phyloP scores from a whole-genome alignment of 2,888 invertebrate genomes.

The Drosophila demipolita region DNA sequence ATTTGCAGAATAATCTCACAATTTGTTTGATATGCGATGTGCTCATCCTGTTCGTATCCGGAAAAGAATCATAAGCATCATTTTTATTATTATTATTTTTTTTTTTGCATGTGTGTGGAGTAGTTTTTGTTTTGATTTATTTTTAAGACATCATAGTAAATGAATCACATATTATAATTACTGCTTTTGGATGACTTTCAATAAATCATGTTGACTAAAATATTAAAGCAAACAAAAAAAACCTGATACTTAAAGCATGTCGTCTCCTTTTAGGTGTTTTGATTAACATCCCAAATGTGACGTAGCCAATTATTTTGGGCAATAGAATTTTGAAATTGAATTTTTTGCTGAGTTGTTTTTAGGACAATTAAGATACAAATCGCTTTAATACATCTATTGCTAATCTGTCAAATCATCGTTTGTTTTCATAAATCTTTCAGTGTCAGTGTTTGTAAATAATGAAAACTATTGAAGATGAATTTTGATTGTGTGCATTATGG shows the following conservation, averaged over 20 bases:
- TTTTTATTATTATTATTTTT: background rate
- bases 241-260: background rate
- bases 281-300: conserved; percentile 6
- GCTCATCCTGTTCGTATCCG: conserved; percentile 36
- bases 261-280: conserved; percentile 13
- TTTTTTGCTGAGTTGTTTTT: conserved; percentile 9
- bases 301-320: background rate
- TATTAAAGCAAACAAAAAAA: background rate
- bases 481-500: background rate
- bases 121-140: conserved; percentile 3
- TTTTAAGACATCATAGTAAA: conserved; percentile 2
- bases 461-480: background rate
- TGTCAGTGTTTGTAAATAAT: conserved; percentile 33
- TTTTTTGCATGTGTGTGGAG: no score
- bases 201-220: conserved; percentile 1
- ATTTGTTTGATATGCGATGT: conserved; percentile 21
- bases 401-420: conserved; percentile 43
- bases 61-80: background rate
- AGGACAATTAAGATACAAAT: conserved; percentile 30
- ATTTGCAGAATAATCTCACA: conserved; percentile 9
- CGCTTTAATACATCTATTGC: conserved; percentile 7
- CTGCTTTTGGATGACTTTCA: conserved; percentile 4
- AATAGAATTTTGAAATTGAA: conserved; percentile 6
- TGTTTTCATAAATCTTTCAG: conserved; percentile 27
- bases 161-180: conserved; percentile 8